Conservation (phyloP, 2,888 invertebrate genomes). For the Oscheius sp. region DNA sequence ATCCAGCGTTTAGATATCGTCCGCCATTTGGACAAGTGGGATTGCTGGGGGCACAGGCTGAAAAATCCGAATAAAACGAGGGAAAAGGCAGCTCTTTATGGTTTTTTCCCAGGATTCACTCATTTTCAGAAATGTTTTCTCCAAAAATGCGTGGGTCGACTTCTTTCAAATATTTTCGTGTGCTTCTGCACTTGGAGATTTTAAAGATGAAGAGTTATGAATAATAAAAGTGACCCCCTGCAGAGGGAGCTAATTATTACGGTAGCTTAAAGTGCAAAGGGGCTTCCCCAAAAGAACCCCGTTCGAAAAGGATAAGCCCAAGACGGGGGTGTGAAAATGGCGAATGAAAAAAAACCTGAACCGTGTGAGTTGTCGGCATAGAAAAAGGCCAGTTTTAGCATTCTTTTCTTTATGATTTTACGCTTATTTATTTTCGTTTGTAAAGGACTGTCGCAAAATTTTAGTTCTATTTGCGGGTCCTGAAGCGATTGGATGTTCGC, state of each 20-base stretch:
- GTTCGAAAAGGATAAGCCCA: not conserved
- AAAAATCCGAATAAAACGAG: not conserved
- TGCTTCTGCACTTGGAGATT: no score
- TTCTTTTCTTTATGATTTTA: no score
- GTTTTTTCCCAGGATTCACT: not conserved
- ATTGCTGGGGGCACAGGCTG: slow-evolving; percentile 32
- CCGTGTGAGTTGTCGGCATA: not conserved
- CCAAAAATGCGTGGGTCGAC: not conserved
- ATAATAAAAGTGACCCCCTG: no score
- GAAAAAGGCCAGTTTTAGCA: no score
- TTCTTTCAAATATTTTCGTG: not conserved
- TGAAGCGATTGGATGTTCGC: no score
- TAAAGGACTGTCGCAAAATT: no score
- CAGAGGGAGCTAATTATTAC: no score
- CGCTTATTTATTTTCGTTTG: no score
- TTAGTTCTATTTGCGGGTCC: no score
- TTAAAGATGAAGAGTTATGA: no score
- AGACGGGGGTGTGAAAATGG: not conserved
- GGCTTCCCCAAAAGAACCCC: slow-evolving; percentile 10
- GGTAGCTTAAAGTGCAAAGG: no score
- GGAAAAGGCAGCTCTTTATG: not conserved
- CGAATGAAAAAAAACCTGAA: not conserved
- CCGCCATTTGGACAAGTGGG: slow-evolving; percentile 64
- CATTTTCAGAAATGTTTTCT: not conserved
- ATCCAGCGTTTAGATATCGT: slow-evolving; percentile 57